Evolutionary conservation across 2,888 invertebrate species (phyloP).

Genomic region (Thysanoteuthis rhombus): DNA sequence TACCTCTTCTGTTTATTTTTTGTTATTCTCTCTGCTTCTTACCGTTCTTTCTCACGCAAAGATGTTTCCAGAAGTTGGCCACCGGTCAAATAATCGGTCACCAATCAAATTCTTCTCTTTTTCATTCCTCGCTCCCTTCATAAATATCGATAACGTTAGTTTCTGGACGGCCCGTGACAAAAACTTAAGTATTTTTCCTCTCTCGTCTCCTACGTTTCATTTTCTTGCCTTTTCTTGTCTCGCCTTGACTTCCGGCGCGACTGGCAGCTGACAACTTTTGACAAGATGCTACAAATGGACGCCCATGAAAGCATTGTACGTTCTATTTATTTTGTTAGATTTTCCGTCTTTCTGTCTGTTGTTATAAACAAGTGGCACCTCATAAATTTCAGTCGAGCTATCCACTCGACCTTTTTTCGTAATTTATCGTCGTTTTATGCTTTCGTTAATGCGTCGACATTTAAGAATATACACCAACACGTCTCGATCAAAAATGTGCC

Average conservation of each 20-base stretch:
- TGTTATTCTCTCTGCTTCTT: neutral
- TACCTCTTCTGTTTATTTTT: neutral
- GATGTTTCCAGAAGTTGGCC: neutral
- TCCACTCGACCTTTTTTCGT: neutral
- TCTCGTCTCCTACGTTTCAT: neutral
- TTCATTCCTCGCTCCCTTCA: neutral
- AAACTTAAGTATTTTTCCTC: neutral
- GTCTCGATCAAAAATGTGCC: too few species aligned
- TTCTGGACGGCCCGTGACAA: too few species aligned
- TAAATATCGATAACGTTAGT: neutral
- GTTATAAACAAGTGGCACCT: neutral
- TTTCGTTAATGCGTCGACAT: too few species aligned
- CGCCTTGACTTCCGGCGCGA: neutral
- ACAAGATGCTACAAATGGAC: constrained; percentile 12
- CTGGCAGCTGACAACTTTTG: neutral
- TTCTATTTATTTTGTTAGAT: neutral
- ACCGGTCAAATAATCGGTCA: neutral
- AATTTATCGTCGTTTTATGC: neutral
- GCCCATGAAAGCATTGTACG: neutral
- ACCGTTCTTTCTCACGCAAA: neutral
- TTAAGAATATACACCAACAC: too few species aligned
- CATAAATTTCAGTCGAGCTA: neutral
- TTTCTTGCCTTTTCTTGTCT: neutral
- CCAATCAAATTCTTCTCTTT: neutral
- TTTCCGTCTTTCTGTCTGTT: neutral